phyloP scores from a whole-genome alignment of 2,888 invertebrate genomes.

The Trisateles emortualis region DNA sequence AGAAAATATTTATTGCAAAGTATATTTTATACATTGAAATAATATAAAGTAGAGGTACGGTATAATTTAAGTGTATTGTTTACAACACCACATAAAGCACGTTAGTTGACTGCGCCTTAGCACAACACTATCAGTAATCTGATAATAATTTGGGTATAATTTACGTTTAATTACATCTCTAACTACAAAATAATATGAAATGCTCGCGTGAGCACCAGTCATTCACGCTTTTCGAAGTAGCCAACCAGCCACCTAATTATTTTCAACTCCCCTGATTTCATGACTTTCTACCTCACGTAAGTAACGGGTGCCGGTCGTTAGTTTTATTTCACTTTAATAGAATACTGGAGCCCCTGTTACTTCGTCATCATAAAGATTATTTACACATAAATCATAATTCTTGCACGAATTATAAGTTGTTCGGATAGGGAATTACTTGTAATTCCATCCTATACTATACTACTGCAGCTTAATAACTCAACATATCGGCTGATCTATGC shows the following conservation, averaged over 20 bases:
- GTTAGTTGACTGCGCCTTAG: constrained; percentile 13
- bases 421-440: too few relatives aligned
- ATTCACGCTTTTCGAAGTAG: constrained; percentile 68
- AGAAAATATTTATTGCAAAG: background rate
- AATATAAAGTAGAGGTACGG: background rate
- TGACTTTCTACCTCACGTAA: constrained; percentile 62
- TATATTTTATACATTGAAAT: background rate
- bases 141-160: constrained; percentile 69
- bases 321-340: constrained; percentile 47
- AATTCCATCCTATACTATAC: background rate
- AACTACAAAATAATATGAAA: constrained; percentile 81
- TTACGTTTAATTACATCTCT: constrained; percentile 76
- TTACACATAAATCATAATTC: constrained; percentile 10
- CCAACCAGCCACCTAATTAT: constrained; percentile 68
- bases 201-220: constrained; percentile 74
- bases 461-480: too few relatives aligned
- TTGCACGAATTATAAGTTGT: too few relatives aligned
- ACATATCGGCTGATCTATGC: too few relatives aligned
- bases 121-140: constrained; percentile 55
- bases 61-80: constrained; percentile 20
- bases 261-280: constrained; percentile 70
- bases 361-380: constrained; percentile 5
- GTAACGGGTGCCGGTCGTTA: constrained; percentile 30
- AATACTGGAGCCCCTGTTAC: constrained; percentile 19
- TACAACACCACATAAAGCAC: constrained; percentile 7